phyloP scores from a whole-genome alignment of 2,888 invertebrate species.

The Parelbella ahira region DNA sequence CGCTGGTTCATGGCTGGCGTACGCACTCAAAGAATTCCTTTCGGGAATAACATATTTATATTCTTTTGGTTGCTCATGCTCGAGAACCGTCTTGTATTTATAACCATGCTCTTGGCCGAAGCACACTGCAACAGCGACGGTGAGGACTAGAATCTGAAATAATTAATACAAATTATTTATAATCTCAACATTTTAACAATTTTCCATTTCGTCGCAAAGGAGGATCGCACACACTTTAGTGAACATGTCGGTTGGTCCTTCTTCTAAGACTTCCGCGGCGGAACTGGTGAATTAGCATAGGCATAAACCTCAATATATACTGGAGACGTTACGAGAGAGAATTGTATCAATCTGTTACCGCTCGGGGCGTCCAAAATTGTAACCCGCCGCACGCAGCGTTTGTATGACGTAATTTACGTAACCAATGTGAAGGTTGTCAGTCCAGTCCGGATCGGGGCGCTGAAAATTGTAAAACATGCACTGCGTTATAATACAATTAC shows the following conservation, averaged over 20 bases:
- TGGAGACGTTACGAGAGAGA: slow-evolving; percentile 77
- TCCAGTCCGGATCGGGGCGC: slow-evolving; percentile 19
- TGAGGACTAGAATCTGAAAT: slow-evolving; percentile 57
- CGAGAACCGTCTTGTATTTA: slow-evolving; percentile 42
- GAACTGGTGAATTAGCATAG: slow-evolving; percentile 76
- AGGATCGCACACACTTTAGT: slow-evolving; percentile 65
- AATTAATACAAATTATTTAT: too few relatives aligned
- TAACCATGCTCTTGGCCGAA: slow-evolving; percentile 53
- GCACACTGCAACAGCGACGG: slow-evolving; percentile 41
- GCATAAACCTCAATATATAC: slow-evolving; percentile 78
- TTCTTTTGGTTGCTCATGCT: slow-evolving; percentile 48
- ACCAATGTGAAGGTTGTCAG: slow-evolving; percentile 72
- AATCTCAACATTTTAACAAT: too few relatives aligned
- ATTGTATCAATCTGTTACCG: slow-evolving; percentile 70
- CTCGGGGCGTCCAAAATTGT: slow-evolving; percentile 64
- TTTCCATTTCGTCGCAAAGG: too few relatives aligned
- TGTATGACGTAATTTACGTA: slow-evolving; percentile 76
- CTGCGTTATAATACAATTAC: slow-evolving; percentile 1
- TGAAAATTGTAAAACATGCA: slow-evolving; percentile 12
- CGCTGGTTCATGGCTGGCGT: slow-evolving; percentile 45
- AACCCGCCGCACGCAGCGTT: slow-evolving; percentile 53
- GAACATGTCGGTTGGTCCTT: slow-evolving; percentile 65
- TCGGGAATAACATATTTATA: slow-evolving; percentile 44
- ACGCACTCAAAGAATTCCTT: slow-evolving; percentile 33
- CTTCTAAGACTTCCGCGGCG: slow-evolving; percentile 70